Percentiles rank a stretch among this genome's conserved stretches.
These are phyloP conservation scores for Drosophila bocqueti DNA, from an alignment of 1,140 invertebrate genomes.

Conservation along the genomic window DNA sequence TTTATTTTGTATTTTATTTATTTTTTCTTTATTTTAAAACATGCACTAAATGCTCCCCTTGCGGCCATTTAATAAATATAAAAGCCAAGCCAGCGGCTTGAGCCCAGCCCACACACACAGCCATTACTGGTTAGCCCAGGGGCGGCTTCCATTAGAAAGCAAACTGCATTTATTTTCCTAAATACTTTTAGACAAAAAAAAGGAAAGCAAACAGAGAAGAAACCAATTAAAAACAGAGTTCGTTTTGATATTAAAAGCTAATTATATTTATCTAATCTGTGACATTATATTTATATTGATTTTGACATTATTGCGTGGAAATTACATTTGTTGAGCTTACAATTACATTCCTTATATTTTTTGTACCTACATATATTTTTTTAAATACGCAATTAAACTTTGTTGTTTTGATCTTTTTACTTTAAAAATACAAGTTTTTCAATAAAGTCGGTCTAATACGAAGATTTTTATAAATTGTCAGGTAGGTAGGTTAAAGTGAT, in stretches of 20 bases:
- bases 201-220: neutral
- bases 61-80: conserved; percentile 80
- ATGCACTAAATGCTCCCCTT: conserved; percentile 79
- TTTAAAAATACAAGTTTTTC: neutral
- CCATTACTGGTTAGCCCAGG: conserved; percentile 48
- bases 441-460: neutral
- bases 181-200: neutral
- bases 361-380: neutral
- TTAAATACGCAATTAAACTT: no score
- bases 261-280: neutral
- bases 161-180: neutral
- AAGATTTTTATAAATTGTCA: neutral
- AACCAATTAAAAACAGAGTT: conserved; percentile 5
- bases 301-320: no score
- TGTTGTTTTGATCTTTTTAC: neutral
- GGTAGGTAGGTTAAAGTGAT: no score
- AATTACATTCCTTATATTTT: neutral
- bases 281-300: no score
- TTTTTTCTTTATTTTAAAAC: conserved; percentile 62
- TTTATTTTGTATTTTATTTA: neutral
- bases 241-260: neutral
- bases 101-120: conserved; percentile 21
- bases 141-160: conserved; percentile 2
- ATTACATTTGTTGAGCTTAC: neutral
- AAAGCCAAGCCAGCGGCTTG: conserved; percentile 63